Conservation (phyloP, 1,140 invertebrate genomes). For the Psix sp. region DNA sequence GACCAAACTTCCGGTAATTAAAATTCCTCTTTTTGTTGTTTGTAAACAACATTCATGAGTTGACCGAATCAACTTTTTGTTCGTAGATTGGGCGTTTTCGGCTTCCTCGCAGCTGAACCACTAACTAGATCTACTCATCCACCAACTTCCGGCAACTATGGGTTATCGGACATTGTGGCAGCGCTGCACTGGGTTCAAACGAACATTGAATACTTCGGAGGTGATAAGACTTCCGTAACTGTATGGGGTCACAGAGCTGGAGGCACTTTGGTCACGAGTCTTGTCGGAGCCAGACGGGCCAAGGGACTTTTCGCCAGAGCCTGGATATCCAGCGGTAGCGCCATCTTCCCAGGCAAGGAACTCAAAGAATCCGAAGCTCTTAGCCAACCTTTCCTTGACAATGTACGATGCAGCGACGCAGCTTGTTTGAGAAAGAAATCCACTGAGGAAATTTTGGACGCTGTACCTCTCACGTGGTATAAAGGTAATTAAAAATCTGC, state of each 20-base stretch:
- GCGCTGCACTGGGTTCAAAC: constrained; percentile 88
- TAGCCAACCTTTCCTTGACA: constrained; percentile 80
- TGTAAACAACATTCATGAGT: no score
- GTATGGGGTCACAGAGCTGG: constrained; percentile 89
- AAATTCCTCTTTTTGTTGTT: neutral
- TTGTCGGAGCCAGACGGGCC: constrained; percentile 79
- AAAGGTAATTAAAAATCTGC: constrained; percentile 66
- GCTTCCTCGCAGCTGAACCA: constrained; percentile 85
- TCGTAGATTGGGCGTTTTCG: constrained; percentile 82
- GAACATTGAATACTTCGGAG: constrained; percentile 90
- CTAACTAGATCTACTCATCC: constrained; percentile 84
- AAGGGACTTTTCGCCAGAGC: constrained; percentile 82
- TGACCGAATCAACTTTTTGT: constrained; percentile 3
- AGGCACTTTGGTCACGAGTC: constrained; percentile 85
- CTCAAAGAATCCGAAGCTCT: constrained; percentile 80
- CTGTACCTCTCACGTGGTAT: constrained; percentile 84
- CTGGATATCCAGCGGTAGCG: constrained; percentile 86
- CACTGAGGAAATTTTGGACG: constrained; percentile 81
- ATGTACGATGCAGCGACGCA: constrained; percentile 76
- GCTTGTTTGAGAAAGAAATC: constrained; percentile 80
- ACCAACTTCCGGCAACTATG: constrained; percentile 90
- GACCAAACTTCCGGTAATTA: constrained; percentile 83
- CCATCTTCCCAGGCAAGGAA: constrained; percentile 81
- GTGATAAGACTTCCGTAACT: constrained; percentile 85
- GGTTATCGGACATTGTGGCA: constrained; percentile 86